Base-by-base conservation (phyloP, 2,888 invertebrate genomes). In the Athalia rosae region DNA sequence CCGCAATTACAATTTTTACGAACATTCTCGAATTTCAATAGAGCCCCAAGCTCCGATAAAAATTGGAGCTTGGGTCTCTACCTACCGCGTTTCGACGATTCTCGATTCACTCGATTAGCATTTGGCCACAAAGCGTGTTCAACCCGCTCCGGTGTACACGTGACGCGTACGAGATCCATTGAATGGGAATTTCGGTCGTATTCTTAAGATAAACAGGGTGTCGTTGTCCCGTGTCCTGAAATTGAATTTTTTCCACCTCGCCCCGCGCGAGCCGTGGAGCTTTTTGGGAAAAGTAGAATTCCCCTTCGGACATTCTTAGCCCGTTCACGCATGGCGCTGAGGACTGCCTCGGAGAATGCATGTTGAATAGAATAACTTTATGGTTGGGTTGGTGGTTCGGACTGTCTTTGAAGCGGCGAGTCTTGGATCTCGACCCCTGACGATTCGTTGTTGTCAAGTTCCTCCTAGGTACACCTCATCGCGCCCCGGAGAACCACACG, bases 301-400 rank as follows among this genome's bases (percentile, higher is more conserved):
- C 15, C 13, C 50, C 58, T 6, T 71, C n/a, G 61, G 48, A 61
- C 48, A 74, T 74, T 74, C 74, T 74, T 50, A 13, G 61, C 50
- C 28, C 74, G 74, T 74, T 62, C 74, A 59, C 74, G 7, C 74
- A 5, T 64, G 64, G n/a, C 9, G 6, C 64, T 11, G 11, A 9
- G 45, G 28, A 11, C 15, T 15, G 48, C 61, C 61, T 74, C 48
- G 73, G 48, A 61, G 61, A 74, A 74, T 74, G 45, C 28, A 28
- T 47, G 15, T 41, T 74, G 61, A 61, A 74, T 74, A 74, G 73
- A 74, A 74, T 61, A 74, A 74, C 73, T 59, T 74, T 61, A 74
- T 61, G 73, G 73, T 74, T 48, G 74, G 50, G 56, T 69, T 58
- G 69, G 11, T 56, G 71, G 71, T 13, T 71, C 13, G 13, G 71